phyloP scores from a whole-genome alignment of 2,113 vertebrate species.

The Cairina moschata region DNA sequence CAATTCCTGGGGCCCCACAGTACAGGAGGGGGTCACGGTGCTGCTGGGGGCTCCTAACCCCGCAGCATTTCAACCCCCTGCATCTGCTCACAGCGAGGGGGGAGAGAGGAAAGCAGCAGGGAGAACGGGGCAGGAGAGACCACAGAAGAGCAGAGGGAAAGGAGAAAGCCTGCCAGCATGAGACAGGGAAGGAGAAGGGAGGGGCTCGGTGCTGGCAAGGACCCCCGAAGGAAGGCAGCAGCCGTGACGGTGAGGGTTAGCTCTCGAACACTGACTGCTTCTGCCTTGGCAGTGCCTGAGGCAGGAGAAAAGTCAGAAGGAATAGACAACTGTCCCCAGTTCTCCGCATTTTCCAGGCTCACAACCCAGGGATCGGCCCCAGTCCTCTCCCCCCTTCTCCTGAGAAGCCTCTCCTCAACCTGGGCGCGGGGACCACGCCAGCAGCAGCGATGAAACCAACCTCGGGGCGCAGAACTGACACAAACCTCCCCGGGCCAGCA shows the following conservation, averaged over 20 bases:
- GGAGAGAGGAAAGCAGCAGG: not conserved
- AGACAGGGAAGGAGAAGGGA: not conserved
- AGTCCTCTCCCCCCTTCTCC: not conserved
- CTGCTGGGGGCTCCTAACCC: not conserved
- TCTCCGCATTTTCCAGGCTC: not conserved
- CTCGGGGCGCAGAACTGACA: not conserved
- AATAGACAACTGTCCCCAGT: not conserved
- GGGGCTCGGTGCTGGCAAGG: not conserved
- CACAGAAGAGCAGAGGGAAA: not conserved
- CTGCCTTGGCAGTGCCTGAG: not conserved
- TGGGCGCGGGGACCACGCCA: accelerated
- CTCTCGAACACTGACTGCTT: not conserved
- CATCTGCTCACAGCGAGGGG: not conserved
- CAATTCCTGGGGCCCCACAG: too few relatives aligned
- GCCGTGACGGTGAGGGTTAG: not conserved
- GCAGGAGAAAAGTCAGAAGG: not conserved
- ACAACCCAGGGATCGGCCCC: not conserved
- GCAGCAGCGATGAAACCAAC: not conserved
- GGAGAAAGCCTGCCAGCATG: not conserved
- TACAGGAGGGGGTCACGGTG: not conserved
- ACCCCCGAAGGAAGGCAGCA: not conserved
- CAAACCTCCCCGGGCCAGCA: not conserved
- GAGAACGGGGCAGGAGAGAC: not conserved
- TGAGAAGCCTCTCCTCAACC: not conserved
- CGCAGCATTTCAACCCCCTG: not conserved